Percentiles rank a stretch among this genome's conserved stretches.
Conservation (phyloP, 2,113 vertebrate species). For the Rhodinocichla rosea region DNA sequence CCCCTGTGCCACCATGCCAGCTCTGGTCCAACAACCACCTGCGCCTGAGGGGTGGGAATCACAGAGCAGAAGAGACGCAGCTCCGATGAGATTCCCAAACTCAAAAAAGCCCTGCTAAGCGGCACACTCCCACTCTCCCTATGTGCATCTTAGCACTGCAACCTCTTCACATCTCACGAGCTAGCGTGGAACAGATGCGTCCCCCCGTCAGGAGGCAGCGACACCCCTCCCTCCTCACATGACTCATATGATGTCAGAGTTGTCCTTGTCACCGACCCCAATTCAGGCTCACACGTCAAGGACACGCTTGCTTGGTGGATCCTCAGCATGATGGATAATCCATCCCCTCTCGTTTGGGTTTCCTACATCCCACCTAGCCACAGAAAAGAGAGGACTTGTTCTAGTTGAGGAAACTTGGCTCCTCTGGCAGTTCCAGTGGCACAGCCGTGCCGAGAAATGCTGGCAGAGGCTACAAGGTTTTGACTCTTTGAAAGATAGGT, state of each 20-base stretch:
- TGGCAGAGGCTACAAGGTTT: background rate
- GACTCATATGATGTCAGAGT: constrained; percentile 67
- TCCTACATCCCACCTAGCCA: background rate
- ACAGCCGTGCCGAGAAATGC: background rate
- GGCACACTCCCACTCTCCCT: constrained; percentile 69
- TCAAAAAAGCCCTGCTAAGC: constrained; percentile 68
- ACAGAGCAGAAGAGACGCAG: constrained; percentile 53
- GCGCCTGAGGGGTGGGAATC: background rate
- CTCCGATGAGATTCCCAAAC: constrained; percentile 65
- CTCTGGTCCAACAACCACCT: background rate
- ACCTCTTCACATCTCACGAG: constrained; percentile 69
- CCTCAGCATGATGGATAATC: background rate
- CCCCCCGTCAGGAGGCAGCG: constrained; percentile 51
- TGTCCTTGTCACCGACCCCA: constrained; percentile 64
- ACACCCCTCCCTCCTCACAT: constrained; percentile 66
- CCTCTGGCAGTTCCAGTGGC: background rate
- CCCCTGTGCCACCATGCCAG: background rate
- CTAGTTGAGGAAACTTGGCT: constrained; percentile 9
- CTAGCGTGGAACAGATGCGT: constrained; percentile 68
- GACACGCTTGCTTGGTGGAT: background rate
- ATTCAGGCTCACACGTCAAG: constrained; percentile 55
- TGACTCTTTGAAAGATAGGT: background rate
- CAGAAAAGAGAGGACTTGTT: background rate
- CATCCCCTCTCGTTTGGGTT: background rate
- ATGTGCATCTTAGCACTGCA: constrained; percentile 71